These are phyloP conservation scores for Luidia sarsii DNA, from an alignment of 53 echinoderm and acorn worm genomes.

Conservation along the genomic window DNA sequence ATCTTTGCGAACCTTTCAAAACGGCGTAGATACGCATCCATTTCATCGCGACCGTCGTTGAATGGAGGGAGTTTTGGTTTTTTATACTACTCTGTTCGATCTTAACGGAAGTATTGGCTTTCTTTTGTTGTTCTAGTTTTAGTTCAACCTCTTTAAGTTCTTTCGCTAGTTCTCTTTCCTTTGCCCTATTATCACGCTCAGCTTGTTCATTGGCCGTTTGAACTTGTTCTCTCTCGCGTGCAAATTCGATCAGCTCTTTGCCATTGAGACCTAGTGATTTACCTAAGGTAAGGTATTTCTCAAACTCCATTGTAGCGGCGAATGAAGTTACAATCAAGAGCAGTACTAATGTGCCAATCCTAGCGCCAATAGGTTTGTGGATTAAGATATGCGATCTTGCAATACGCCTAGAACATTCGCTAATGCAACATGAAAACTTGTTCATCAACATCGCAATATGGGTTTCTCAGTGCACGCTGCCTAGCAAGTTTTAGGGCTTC, in stretches of 20 bases:
- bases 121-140: background rate
- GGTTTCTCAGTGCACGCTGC: too few relatives aligned
- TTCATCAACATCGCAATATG: background rate
- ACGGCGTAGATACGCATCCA: slow-evolving; percentile 47
- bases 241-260: slow-evolving; percentile 7
- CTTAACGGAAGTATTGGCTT: background rate
- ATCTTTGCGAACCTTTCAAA: slow-evolving; percentile 56
- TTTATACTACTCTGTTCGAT: background rate
- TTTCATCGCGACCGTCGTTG: slow-evolving; percentile 39
- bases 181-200: background rate
- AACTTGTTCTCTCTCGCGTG: background rate
- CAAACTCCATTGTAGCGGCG: slow-evolving; percentile 1
- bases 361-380: too few relatives aligned
- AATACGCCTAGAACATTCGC: too few relatives aligned
- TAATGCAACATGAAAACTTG: too few relatives aligned
- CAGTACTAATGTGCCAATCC: too few relatives aligned
- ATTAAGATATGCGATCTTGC: too few relatives aligned
- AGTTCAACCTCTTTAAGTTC: background rate
- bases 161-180: background rate
- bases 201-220: background rate
- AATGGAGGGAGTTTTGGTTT: slow-evolving; percentile 39
- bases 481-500: too few relatives aligned
- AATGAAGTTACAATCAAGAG: background rate
- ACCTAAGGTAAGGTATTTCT: slow-evolving; percentile 14
- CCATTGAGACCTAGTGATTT: slow-evolving; percentile 8